Conservation (phyloP, 2,113 vertebrate species). For the Tetrax tetrax region DNA sequence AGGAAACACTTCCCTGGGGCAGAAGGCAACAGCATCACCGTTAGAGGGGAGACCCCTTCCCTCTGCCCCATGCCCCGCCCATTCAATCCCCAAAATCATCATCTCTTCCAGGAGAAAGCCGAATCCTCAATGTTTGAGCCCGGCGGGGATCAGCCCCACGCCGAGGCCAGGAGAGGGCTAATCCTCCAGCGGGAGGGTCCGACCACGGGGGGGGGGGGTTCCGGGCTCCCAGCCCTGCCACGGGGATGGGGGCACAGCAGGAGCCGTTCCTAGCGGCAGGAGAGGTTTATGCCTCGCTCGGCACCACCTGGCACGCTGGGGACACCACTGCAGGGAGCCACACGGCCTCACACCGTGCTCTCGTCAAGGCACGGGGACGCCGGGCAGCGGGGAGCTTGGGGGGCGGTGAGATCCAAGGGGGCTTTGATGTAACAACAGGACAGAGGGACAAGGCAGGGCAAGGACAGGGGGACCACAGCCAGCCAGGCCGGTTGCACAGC, state of each 20-base stretch:
- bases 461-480: neutral
- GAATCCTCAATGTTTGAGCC: neutral
- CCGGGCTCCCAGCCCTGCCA: neutral
- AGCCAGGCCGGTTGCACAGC: neutral
- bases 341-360: neutral
- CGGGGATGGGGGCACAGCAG: neutral
- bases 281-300: neutral
- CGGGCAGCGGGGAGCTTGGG: accelerated
- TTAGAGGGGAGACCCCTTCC: neutral
- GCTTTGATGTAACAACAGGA: neutral
- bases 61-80: neutral
- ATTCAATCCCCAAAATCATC: neutral
- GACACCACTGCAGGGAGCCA: neutral
- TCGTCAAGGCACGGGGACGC: neutral
- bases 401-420: neutral
- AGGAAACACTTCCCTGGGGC: slow-evolving; percentile 91
- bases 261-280: neutral
- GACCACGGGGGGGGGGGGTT: accelerated
- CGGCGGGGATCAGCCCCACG: neutral
- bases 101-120: neutral
- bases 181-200: neutral
- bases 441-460: neutral
- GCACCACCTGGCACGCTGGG: neutral
- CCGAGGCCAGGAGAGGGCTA: neutral
- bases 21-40: neutral